Evolutionary conservation across 2,797 vertebrate genomes (phyloP).

Genomic region (Threskiornis aethiopicus): DNA sequence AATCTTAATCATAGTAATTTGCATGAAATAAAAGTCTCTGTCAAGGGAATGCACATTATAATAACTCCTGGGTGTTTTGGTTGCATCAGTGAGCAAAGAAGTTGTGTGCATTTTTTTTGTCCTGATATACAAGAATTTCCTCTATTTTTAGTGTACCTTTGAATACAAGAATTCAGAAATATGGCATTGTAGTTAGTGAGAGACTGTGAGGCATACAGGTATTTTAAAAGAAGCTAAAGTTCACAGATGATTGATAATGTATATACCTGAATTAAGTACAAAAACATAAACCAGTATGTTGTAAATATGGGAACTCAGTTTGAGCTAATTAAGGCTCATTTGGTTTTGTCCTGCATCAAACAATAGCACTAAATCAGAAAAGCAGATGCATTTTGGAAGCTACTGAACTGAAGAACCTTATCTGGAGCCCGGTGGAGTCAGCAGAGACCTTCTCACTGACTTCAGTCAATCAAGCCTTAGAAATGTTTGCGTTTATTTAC

Average conservation of each 20-base stretch:
- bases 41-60: constrained; percentile 83
- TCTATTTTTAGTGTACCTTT: constrained; percentile 70
- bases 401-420: constrained; percentile 53
- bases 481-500: constrained; percentile 3
- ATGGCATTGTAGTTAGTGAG: constrained; percentile 8
- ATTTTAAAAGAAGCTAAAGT: constrained; percentile 51
- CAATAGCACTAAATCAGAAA: constrained; percentile 58
- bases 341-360: constrained; percentile 59
- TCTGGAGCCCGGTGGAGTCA: constrained; percentile 52
- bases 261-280: constrained; percentile 17
- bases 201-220: constrained; percentile 36
- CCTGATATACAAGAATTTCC: constrained; percentile 67
- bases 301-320: constrained; percentile 54
- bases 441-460: constrained; percentile 43
- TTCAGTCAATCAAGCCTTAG: constrained; percentile 34
- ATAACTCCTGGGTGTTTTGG: constrained; percentile 83
- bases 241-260: constrained; percentile 57
- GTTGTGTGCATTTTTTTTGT: constrained; percentile 60
- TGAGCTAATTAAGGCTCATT: constrained; percentile 63
- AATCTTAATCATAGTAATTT: constrained; percentile 99
- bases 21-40: constrained; percentile 97
- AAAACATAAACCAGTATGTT: not conserved
- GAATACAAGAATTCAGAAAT: constrained; percentile 59
- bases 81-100: constrained; percentile 84
- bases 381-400: constrained; percentile 59